Base-by-base conservation (phyloP, 2,888 invertebrate species). In the Philopedon plagiatum region DNA sequence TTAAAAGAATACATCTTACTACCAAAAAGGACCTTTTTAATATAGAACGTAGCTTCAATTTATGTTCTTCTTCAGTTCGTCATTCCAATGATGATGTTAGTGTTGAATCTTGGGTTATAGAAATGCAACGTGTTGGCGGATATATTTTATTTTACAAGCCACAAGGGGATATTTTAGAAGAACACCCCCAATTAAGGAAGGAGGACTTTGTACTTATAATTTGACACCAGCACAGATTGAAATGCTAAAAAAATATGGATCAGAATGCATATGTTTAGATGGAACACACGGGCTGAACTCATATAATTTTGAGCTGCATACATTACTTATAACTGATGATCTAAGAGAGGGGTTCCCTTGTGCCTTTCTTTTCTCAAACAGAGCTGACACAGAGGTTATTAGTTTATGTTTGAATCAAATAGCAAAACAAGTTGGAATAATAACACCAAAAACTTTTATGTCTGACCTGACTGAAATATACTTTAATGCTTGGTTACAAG, bases 241-340 rank as follows among this genome's bases (percentile, higher is more conserved):
- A 49, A 8, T 49, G 2, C 18, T 49, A 5, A 15, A 49, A 49
- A 15, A 49, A 21, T 49, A 49, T 18, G 18, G 49, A 15, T 3
- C 18, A 19, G 49, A 49, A 3, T 49, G 49, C 18, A 18, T 49
- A 5, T 49, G 49, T 49, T 18, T 49, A 4, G 49, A 49, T 49
- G 49, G 49, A 8, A 49, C 49, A n/a, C n/a, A n/a, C n/a, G n/a
- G n/a, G n/a, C n/a, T n/a, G n/a, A n/a, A n/a, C n/a, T n/a, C n/a
- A n/a, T 77, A 75, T 56, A 29, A 68, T 15, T 77, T 76, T 74
- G 65, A 77, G 26, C 29, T 77, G 18, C 21, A 34, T n/a, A 77
- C 76, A 9, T 21, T 77, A 11, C n/a, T 77, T 13, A 66, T 77
- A 7, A 15, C 77, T 9, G 74, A 76, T 44, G 75, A 60, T 13